These are phyloP conservation scores for Mustelus asterias DNA, from an alignment of 2,113 vertebrate genomes.

Conservation along the genomic window DNA sequence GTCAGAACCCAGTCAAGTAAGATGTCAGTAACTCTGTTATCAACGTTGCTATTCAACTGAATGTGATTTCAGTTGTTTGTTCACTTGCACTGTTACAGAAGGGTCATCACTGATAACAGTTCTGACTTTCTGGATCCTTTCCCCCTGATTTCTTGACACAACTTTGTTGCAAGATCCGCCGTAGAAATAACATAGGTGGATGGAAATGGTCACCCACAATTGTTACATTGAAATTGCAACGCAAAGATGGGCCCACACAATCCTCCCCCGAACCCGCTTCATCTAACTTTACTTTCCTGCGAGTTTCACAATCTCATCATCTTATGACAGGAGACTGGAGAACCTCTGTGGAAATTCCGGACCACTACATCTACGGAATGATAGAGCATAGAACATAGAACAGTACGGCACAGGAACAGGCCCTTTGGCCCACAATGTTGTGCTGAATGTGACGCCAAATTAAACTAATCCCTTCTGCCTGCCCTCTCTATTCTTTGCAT, in stretches of 20 bases:
- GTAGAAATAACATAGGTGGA: no score
- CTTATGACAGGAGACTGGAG: neutral
- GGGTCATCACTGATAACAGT: neutral
- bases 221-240: neutral
- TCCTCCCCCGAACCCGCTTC: neutral
- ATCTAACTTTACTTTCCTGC: neutral
- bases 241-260: neutral
- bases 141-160: neutral
- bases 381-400: no score
- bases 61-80: neutral
- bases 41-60: no score
- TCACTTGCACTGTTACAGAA: neutral
- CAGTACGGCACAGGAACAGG: no score
- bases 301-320: neutral
- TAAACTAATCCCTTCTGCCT: no score
- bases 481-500: no score
- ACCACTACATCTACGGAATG: neutral
- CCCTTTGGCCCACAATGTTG: no score
- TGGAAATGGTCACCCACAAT: neutral
- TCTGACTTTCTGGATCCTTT: neutral
- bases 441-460: no score
- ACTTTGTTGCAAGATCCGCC: neutral
- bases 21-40: neutral
- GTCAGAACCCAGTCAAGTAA: neutral
- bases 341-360: neutral